Evolutionary conservation across 2,888 invertebrate species (phyloP).

Genomic region (Julus scanicus): DNA sequence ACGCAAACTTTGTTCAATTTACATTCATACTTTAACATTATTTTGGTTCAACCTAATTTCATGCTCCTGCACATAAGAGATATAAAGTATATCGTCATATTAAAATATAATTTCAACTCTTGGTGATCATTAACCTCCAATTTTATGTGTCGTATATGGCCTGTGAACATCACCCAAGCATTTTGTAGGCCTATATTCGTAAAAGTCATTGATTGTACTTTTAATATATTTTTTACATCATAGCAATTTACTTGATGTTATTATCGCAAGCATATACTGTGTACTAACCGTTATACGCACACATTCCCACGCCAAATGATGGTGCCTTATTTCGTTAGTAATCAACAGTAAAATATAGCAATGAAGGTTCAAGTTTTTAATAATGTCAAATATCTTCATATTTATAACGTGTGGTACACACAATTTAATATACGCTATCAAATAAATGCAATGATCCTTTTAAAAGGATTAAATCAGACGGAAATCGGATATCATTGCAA

Average conservation of each 20-base stretch:
- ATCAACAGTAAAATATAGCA: neutral
- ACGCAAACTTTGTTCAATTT: neutral
- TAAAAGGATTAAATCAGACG: no score
- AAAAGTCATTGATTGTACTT: neutral
- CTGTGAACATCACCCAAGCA: neutral
- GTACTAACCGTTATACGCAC: neutral
- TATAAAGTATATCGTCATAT: neutral
- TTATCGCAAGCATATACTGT: neutral
- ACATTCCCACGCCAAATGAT: neutral
- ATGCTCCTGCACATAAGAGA: constrained; percentile 20
- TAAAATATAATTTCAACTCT: constrained; percentile 30
- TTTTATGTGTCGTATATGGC: neutral
- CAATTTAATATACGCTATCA: no score
- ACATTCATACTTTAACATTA: neutral
- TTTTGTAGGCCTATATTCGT: neutral
- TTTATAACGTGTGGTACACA: neutral
- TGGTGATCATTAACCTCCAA: neutral
- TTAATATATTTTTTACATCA: neutral
- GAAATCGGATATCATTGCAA: no score
- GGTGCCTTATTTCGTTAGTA: neutral
- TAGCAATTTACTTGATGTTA: neutral
- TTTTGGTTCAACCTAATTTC: constrained; percentile 40
- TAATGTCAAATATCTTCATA: neutral
- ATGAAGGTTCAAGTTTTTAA: neutral
- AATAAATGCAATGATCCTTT: no score